A percentile compares a stretch with the other conserved stretches of the same genome.
These are phyloP conservation scores for Drosophila nannoptera DNA, from an alignment of 1,140 invertebrate genomes.

Conservation along the genomic window DNA sequence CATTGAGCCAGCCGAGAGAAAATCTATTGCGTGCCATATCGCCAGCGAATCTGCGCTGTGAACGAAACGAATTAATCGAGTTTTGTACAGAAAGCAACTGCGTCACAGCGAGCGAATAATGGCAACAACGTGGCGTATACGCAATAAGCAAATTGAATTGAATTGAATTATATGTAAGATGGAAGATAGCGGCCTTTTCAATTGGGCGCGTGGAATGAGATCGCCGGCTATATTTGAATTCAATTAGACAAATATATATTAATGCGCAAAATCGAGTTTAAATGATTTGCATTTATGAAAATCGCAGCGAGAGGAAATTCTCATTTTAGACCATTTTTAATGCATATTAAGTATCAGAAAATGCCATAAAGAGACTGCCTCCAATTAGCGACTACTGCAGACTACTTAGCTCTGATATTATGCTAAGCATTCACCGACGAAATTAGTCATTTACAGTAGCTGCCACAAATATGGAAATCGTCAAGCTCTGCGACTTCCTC, in stretches of 20 bases:
- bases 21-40: slow-evolving; percentile 14
- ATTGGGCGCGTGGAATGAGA: slow-evolving; percentile 5
- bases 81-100: slow-evolving; percentile 29
- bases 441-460: slow-evolving; percentile 39
- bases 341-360: neutral
- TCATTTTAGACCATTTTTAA: neutral
- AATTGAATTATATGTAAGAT: slow-evolving; percentile 33
- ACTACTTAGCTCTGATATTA: slow-evolving; percentile 34
- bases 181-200: neutral
- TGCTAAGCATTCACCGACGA: slow-evolving; percentile 28
- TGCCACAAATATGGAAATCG: slow-evolving; percentile 49
- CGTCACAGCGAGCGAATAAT: slow-evolving; percentile 23
- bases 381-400: slow-evolving; percentile 24
- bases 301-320: slow-evolving; percentile 1
- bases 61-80: slow-evolving; percentile 37
- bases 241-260: slow-evolving; percentile 5
- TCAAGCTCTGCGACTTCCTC: slow-evolving; percentile 42
- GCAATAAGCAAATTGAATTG: slow-evolving; percentile 22
- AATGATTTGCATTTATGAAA: slow-evolving; percentile 1
- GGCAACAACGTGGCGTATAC: slow-evolving; percentile 31
- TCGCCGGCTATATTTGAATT: slow-evolving; percentile 5
- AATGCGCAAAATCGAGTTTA: slow-evolving; percentile 8
- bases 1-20: slow-evolving; percentile 34
- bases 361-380: slow-evolving; percentile 22
- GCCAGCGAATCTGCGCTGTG: slow-evolving; percentile 14